Conservation (phyloP, 1,140 invertebrate genomes). For the Rhagoletis pomonella region DNA sequence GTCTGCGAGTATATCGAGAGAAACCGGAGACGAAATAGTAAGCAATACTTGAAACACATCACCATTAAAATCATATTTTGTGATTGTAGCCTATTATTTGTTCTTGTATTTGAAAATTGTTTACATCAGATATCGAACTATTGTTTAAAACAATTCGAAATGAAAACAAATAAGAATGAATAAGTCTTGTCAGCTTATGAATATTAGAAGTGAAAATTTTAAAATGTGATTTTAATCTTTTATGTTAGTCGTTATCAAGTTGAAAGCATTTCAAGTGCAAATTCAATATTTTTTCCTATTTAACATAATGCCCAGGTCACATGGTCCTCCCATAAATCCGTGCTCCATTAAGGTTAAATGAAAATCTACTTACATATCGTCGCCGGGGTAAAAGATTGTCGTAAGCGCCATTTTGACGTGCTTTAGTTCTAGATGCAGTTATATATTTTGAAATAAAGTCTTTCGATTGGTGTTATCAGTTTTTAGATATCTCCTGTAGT, state of each 20-base stretch:
- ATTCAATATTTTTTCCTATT: not conserved
- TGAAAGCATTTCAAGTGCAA: slow-evolving; percentile 32
- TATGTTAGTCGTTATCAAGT: slow-evolving; percentile 14
- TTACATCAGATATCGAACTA: slow-evolving; percentile 12
- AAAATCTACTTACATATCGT: no score
- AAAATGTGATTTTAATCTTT: slow-evolving; percentile 32
- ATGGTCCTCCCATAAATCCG: no score
- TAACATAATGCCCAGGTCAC: not conserved
- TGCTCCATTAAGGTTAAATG: not conserved
- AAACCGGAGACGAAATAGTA: slow-evolving; percentile 8
- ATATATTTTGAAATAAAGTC: no score
- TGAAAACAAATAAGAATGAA: slow-evolving; percentile 16
- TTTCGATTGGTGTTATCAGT: no score
- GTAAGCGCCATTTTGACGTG: no score
- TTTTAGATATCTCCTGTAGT: no score
- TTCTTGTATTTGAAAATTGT: slow-evolving; percentile 11
- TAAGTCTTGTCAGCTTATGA: slow-evolving; percentile 30
- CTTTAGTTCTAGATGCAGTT: no score
- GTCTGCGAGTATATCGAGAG: not conserved
- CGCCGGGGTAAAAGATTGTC: no score
- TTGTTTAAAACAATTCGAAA: slow-evolving; percentile 34
- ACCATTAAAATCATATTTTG: slow-evolving; percentile 46
- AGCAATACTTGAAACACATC: slow-evolving; percentile 48
- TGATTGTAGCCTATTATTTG: slow-evolving; percentile 32
- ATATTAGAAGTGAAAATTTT: slow-evolving; percentile 10